phyloP scores from a whole-genome alignment of 2,797 vertebrate species.

The Hoplostethus atlanticus region DNA sequence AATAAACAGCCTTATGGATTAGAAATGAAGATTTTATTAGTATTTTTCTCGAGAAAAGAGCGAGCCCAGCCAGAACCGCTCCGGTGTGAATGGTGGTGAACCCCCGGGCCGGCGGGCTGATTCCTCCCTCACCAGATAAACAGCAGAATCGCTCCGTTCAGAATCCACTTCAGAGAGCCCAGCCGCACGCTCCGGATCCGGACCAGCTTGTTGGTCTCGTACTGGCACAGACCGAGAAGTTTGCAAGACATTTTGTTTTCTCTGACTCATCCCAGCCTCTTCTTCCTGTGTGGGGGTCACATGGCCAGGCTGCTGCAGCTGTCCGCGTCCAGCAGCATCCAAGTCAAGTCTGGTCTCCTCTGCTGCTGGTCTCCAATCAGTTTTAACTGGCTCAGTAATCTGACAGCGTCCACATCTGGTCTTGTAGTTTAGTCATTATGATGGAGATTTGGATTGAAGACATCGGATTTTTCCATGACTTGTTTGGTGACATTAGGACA shows the following conservation, averaged over 20 bases:
- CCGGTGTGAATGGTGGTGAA: no score
- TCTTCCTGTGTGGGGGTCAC: slow-evolving; percentile 71
- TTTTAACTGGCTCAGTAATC: no score
- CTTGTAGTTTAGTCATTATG: no score
- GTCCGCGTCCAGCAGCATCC: neutral
- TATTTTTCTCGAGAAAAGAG: no score
- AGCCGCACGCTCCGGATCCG: slow-evolving; percentile 82
- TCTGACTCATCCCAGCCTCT: slow-evolving; percentile 49
- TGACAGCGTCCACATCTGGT: no score
- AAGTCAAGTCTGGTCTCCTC: neutral
- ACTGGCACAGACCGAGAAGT: slow-evolving; percentile 73
- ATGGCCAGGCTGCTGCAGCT: slow-evolving; percentile 47
- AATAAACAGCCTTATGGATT: no score
- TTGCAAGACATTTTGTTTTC: slow-evolving; percentile 61
- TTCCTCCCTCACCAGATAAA: slow-evolving; percentile 83
- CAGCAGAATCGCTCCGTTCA: slow-evolving; percentile 77
- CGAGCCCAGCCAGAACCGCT: no score
- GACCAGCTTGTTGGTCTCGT: slow-evolving; percentile 86
- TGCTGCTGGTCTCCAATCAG: no score
- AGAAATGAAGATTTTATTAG: no score
- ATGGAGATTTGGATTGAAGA: no score
- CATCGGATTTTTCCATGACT: no score
- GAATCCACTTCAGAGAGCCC: slow-evolving; percentile 83
- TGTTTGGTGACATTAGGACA: no score
- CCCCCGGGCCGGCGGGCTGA: slow-evolving; percentile 8